A percentile compares a stretch with the other conserved stretches of the same genome.
These are phyloP conservation scores for Drosophila rufa DNA, from an alignment of 1,140 invertebrate species.

Conservation along the genomic window DNA sequence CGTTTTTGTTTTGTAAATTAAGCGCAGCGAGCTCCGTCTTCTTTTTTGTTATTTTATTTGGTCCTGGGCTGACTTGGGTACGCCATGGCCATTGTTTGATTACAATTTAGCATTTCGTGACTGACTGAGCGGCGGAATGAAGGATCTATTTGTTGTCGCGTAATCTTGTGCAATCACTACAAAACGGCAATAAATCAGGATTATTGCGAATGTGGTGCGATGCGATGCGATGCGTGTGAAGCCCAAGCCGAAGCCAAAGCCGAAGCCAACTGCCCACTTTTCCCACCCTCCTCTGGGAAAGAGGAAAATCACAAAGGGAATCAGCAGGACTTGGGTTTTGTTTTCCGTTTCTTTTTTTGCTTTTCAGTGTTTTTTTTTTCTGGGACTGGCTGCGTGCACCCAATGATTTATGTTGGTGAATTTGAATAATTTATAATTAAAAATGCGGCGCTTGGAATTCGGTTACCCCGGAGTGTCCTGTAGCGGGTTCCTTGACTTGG, in stretches of 20 bases:
- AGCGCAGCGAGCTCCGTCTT: constrained; percentile 52
- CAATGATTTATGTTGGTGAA: constrained; percentile 80
- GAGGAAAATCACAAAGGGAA: constrained; percentile 25
- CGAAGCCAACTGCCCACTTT: constrained; percentile 54
- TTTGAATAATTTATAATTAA: constrained; percentile 84
- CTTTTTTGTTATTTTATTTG: constrained; percentile 37
- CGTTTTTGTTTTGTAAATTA: constrained; percentile 71
- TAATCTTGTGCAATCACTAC: constrained; percentile 84
- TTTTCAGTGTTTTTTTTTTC: not conserved
- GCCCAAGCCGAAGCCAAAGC: constrained; percentile 16
- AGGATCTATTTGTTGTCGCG: constrained; percentile 84
- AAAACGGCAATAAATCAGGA: constrained; percentile 84
- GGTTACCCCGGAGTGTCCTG: constrained; percentile 76
- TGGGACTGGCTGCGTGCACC: constrained; percentile 62
- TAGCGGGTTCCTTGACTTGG: constrained; percentile 47
- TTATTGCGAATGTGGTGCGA: constrained; percentile 82
- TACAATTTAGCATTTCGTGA: constrained; percentile 83
- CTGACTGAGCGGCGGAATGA: constrained; percentile 72
- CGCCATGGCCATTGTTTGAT: constrained; percentile 79
- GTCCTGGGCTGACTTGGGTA: constrained; percentile 27
- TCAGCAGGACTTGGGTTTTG: constrained; percentile 41
- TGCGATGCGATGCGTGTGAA: constrained; percentile 70
- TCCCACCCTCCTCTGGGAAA: constrained; percentile 27
- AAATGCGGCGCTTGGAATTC: constrained; percentile 76
- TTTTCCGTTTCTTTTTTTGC: constrained; percentile 19